phyloP scores from a whole-genome alignment of 2,888 invertebrate species.

The Nebria salina region DNA sequence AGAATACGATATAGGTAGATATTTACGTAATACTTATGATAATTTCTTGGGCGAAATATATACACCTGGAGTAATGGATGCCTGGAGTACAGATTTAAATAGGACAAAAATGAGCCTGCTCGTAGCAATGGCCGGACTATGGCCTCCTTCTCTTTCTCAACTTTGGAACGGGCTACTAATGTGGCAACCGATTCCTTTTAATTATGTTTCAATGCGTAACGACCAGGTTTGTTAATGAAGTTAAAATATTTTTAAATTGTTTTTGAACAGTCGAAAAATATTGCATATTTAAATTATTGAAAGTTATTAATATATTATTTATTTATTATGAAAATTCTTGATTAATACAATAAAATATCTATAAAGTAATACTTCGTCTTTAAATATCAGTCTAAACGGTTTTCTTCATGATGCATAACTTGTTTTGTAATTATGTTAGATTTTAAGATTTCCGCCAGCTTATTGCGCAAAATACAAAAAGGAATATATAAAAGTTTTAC shows the following conservation, averaged over 20 bases:
- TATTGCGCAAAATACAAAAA: constrained; percentile 14
- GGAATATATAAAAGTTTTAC: constrained; percentile 1
- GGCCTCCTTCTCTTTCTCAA: constrained; percentile 68
- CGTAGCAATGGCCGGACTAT: constrained; percentile 74
- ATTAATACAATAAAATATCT: no score
- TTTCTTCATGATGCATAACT: no score
- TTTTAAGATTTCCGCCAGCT: constrained; percentile 24
- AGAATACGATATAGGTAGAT: constrained; percentile 70
- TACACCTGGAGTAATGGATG: constrained; percentile 66
- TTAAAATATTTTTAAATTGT: background rate
- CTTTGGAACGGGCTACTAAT: constrained; percentile 67
- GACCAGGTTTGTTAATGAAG: constrained; percentile 45
- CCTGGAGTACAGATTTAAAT: constrained; percentile 75
- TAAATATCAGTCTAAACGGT: background rate
- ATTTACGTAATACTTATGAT: constrained; percentile 70
- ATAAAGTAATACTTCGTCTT: no score
- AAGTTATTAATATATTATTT: background rate
- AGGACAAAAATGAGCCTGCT: constrained; percentile 78
- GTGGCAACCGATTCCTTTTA: constrained; percentile 82
- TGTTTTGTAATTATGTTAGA: constrained; percentile 40
- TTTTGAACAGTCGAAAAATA: constrained; percentile 38
- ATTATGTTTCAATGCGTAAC: constrained; percentile 66
- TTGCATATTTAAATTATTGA: constrained; percentile 32
- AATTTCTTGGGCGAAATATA: constrained; percentile 69
- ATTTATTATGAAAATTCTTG: no score